phyloP scores from a whole-genome alignment of 2,113 vertebrate genomes.

The Cyphomyrus discorhynchus region DNA sequence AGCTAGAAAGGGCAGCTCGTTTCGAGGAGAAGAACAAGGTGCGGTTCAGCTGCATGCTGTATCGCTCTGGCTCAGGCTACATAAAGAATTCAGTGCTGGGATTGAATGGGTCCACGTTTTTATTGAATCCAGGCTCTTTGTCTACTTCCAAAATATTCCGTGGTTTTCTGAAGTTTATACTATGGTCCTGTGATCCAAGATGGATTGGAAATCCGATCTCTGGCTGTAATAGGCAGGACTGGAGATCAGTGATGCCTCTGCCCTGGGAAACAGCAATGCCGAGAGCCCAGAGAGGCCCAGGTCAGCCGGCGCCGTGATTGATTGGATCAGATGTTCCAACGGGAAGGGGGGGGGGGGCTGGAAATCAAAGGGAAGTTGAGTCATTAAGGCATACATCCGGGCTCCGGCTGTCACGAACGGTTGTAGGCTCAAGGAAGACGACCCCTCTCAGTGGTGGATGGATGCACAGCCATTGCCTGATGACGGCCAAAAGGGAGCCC shows the following conservation, averaged over 20 bases:
- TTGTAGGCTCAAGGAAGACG: constrained; percentile 1
- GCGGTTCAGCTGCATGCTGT: constrained; percentile 50
- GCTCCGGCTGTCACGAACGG: constrained; percentile 9
- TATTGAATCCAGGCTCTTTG: constrained; percentile 68
- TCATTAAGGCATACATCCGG: constrained; percentile 29
- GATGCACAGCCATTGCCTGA: background rate
- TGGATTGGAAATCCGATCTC: constrained; percentile 61
- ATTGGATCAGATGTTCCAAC: constrained; percentile 37
- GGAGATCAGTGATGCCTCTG: constrained; percentile 31
- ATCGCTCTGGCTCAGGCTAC: constrained; percentile 60
- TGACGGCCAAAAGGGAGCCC: background rate
- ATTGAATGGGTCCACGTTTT: constrained; percentile 62
- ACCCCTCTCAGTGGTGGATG: background rate
- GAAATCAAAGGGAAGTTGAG: constrained; percentile 34
- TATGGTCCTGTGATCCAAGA: constrained; percentile 56
- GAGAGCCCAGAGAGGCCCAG: constrained; percentile 23
- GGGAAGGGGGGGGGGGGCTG: background rate
- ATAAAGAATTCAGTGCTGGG: constrained; percentile 60
- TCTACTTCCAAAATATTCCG: constrained; percentile 61
- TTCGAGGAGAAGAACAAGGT: background rate
- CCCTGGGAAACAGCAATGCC: constrained; percentile 37
- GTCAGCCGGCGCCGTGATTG: constrained; percentile 38
- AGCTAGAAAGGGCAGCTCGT: background rate
- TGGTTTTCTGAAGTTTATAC: constrained; percentile 56
- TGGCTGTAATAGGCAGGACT: constrained; percentile 36